These are phyloP conservation scores for Vulpes ferrilata DNA, from an alignment of 2,113 vertebrate genomes.

Conservation along the genomic window DNA sequence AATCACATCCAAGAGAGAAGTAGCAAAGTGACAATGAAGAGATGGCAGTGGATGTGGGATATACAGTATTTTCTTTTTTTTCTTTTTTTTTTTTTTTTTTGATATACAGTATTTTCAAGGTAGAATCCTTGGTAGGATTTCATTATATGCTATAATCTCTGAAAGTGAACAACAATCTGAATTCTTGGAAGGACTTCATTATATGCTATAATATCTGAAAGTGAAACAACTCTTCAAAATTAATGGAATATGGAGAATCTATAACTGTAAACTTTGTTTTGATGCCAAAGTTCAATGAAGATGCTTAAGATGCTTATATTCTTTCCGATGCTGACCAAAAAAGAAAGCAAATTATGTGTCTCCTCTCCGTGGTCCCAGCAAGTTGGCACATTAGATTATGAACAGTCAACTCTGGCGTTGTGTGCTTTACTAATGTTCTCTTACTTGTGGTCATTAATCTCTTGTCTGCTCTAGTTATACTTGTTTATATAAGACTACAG, in stretches of 20 bases:
- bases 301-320: conserved; percentile 9
- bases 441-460: conserved; percentile 56
- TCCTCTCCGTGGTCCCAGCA: conserved; percentile 35
- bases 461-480: conserved; percentile 20
- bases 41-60: not conserved
- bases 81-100: no score
- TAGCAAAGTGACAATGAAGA: not conserved
- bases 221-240: not conserved
- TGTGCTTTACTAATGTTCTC: conserved; percentile 35
- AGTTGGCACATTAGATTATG: not conserved
- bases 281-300: conserved; percentile 10
- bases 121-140: not conserved
- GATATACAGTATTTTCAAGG: not conserved
- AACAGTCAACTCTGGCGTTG: not conserved
- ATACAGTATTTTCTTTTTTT: not conserved
- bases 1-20: not conserved
- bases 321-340: not conserved
- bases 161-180: not conserved
- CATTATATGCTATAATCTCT: not conserved
- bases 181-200: not conserved
- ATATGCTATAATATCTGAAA: not conserved
- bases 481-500: conserved; percentile 46
- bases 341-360: not conserved
- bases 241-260: not conserved
- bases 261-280: not conserved